Conservation (phyloP, 1,140 invertebrate species). For the Bombus affinis region DNA sequence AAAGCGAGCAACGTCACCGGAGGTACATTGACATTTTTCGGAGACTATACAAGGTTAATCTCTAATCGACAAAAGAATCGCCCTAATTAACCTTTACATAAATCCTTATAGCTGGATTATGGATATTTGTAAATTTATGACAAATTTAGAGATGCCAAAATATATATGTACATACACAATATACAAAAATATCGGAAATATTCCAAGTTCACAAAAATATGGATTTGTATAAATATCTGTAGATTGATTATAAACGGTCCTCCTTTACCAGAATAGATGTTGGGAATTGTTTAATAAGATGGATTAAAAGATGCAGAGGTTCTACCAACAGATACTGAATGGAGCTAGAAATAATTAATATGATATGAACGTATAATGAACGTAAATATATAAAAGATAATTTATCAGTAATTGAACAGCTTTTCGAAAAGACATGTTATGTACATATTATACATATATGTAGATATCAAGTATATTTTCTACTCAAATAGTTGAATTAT, state of each 20-base stretch:
- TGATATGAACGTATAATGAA: background rate
- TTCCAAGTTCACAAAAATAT: background rate
- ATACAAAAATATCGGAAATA: too few relatives aligned
- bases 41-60: slow-evolving; percentile 35
- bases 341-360: background rate
- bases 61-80: slow-evolving; percentile 12
- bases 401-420: background rate
- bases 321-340: too few relatives aligned
- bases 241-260: too few relatives aligned
- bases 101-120: background rate
- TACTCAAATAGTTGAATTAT: too few relatives aligned
- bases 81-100: background rate
- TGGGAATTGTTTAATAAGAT: background rate
- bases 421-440: too few relatives aligned
- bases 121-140: background rate
- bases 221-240: too few relatives aligned
- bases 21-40: slow-evolving; percentile 20
- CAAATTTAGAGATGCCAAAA: background rate
- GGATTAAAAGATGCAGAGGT: background rate
- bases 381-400: background rate
- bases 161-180: background rate
- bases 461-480: too few relatives aligned
- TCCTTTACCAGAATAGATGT: too few relatives aligned
- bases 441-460: too few relatives aligned
- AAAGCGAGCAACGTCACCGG: background rate